Base-by-base conservation (phyloP, 2,113 vertebrate species). In the Microtus pennsylvanicus region DNA sequence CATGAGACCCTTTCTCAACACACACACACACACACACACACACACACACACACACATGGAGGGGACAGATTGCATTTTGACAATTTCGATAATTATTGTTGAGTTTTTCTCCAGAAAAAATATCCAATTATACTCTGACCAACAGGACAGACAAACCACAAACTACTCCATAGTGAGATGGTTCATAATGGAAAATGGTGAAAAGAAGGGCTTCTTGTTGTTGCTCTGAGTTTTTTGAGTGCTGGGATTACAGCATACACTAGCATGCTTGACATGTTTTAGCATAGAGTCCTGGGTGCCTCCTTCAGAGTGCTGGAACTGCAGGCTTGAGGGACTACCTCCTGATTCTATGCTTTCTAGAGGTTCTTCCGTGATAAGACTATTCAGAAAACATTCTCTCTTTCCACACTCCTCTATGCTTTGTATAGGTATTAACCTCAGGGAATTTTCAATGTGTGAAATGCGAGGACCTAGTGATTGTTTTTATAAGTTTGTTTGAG, bases 11-110 rank as follows among this genome's bases (percentile, higher is more conserved):
- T 82, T 58, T 58, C 52, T 82, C 80, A 82, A 81, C 2, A 55
- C 1, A 55, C 70, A 22, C 9, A 22, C 19, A 24, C 77, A 35
- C 30, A 52, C 47, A 52, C 47, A 78, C 50, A 55, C 70, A 22
- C 19, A 22, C 19, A 38, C 47, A 50, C 47, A 77, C 76, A 50
- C 14, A 50, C 28, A 50, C 26, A 77, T 26, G 7, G 17, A 45
- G 17, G 14, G 13, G 67, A 76, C 55, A 55, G 33, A 93, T 76
- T 78, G 16, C 22, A 85, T 88, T 55, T 78, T 93, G 50, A 67
- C 22, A 80, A 28, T 96, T 96, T 96, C 92, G 50, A 86, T 93
- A 91, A 74, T 94, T 83, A 93, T 83, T 90, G 55, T 38, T 61
- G 89, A 92, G 21, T 47, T 92, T 28, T 30, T 69, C 78, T 80